These are phyloP conservation scores for Maccullochella peelii DNA, from an alignment of 2,113 vertebrate genomes.

Conservation along the genomic window DNA sequence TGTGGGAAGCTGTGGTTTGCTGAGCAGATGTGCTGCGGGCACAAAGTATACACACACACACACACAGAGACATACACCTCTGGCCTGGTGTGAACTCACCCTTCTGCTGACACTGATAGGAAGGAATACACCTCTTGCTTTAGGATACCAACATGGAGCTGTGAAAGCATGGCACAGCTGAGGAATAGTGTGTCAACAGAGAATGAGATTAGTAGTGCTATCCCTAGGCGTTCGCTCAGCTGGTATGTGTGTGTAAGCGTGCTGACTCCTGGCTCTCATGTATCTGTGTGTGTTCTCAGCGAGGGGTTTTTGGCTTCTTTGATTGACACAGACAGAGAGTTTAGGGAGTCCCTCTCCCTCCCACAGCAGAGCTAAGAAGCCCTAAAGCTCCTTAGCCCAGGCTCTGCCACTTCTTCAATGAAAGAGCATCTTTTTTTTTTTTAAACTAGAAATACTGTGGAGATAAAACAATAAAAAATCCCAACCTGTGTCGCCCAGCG, in stretches of 20 bases:
- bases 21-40: constrained; percentile 63
- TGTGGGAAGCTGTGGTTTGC: constrained; percentile 54
- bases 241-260: constrained; percentile 31
- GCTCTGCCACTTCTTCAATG: constrained; percentile 58
- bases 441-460: constrained; percentile 19
- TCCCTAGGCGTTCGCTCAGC: constrained; percentile 66
- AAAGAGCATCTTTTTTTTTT: constrained; percentile 44
- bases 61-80: constrained; percentile 17
- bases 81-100: constrained; percentile 58
- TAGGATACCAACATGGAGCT: constrained; percentile 40
- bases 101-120: constrained; percentile 68
- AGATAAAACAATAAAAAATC: constrained; percentile 60
- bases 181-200: constrained; percentile 73
- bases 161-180: constrained; percentile 60
- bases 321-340: constrained; percentile 65
- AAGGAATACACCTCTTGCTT: constrained; percentile 51
- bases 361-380: constrained; percentile 61
- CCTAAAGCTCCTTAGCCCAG: constrained; percentile 64
- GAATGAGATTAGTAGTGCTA: constrained; percentile 71
- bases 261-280: constrained; percentile 42
- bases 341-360: constrained; percentile 68
- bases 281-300: constrained; percentile 62
- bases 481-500: not conserved
- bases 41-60: constrained; percentile 5
- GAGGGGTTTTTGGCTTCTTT: constrained; percentile 62